Evolutionary conservation across 2,888 invertebrate species (phyloP).

Genomic region (Synergus japonicus): DNA sequence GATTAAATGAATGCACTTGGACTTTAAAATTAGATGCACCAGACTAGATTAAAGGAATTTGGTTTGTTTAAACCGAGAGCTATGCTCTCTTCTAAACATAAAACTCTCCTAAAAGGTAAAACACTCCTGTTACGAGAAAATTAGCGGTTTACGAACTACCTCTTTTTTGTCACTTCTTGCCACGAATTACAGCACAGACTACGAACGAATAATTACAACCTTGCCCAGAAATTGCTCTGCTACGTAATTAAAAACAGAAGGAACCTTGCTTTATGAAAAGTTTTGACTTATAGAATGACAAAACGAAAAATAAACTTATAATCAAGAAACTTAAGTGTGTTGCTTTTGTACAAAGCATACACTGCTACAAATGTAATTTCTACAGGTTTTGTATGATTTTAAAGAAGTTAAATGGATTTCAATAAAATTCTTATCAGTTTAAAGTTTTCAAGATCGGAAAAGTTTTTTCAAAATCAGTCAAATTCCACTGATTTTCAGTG

Average conservation of each 20-base stretch:
- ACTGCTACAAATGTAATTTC: no score
- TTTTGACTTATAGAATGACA: neutral
- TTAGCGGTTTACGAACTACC: slow-evolving; percentile 40
- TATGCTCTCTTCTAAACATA: neutral
- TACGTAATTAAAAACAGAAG: slow-evolving; percentile 19
- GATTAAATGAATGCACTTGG: slow-evolving; percentile 56
- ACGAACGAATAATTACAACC: slow-evolving; percentile 3
- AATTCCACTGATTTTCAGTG: no score
- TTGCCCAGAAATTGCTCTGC: neutral
- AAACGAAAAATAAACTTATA: neutral
- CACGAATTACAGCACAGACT: neutral
- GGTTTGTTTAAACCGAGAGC: slow-evolving; percentile 34
- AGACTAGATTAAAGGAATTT: slow-evolving; percentile 48
- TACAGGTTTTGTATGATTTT: no score
- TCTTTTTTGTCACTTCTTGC: slow-evolving; percentile 13
- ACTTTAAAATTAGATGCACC: slow-evolving; percentile 52
- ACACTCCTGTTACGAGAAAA: slow-evolving; percentile 34
- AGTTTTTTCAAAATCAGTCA: no score
- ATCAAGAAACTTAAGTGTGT: neutral
- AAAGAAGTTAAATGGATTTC: no score
- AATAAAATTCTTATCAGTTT: no score
- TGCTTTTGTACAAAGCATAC: neutral
- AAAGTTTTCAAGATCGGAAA: no score
- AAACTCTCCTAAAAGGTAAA: neutral
- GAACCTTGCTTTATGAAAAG: neutral